Conservation (phyloP, 1,140 invertebrate genomes). For the Hylaeus anthracinus region DNA sequence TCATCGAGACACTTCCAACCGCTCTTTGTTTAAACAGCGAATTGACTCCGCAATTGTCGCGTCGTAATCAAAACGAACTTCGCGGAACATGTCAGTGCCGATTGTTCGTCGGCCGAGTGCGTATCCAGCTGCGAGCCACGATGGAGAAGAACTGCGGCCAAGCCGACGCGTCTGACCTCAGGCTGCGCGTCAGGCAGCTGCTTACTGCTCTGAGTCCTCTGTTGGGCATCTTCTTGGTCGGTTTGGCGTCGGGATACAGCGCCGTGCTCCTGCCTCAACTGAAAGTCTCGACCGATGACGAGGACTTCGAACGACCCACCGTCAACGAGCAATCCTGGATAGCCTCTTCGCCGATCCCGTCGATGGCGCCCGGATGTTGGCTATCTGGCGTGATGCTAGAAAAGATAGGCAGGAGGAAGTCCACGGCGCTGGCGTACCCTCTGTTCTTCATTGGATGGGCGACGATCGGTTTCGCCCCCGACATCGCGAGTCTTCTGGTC, state of each 20-base stretch:
- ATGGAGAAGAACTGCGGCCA: background rate
- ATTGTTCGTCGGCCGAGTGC: background rate
- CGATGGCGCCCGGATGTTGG: constrained; percentile 83
- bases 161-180: constrained; percentile 5
- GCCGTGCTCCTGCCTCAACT: constrained; percentile 85
- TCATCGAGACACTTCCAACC: too few species aligned
- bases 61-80: background rate
- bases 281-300: constrained; percentile 46
- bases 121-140: background rate
- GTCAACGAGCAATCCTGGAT: constrained; percentile 84
- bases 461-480: constrained; percentile 81
- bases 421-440: constrained; percentile 83
- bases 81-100: background rate
- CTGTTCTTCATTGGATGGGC: constrained; percentile 87
- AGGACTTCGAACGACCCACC: constrained; percentile 43
- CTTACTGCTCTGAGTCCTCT: constrained; percentile 81
- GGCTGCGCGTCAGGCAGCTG: constrained; percentile 70
- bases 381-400: constrained; percentile 84
- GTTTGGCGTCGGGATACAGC: constrained; percentile 84
- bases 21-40: too few species aligned
- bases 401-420: constrained; percentile 84
- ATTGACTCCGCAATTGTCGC: background rate
- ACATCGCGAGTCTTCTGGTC: constrained; percentile 81
- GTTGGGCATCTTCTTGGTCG: constrained; percentile 80
- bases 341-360: constrained; percentile 83